Base-by-base conservation (phyloP, 2,888 invertebrate species). In the Sisyra terminalis region DNA sequence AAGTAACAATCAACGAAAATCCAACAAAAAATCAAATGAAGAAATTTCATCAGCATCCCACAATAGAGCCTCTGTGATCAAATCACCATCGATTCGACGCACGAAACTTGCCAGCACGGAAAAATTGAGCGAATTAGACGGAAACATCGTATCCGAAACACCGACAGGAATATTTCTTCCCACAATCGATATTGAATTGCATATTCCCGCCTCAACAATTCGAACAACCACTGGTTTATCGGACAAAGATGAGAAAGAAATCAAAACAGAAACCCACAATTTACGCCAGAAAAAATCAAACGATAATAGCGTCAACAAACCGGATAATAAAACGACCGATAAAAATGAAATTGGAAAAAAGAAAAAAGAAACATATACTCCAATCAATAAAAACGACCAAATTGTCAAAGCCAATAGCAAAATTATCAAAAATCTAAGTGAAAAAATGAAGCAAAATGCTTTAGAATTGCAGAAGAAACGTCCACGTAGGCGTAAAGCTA, bases 141-240 rank as follows among this genome's bases (percentile, higher is more conserved):
- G 40, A 24, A 46, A 46, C 16, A 51, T 53, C 29, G 52, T 51
- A 4, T 51, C 53, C n/a, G 49, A 52, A 14, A 52, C 52, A 49
- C 78, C 78, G 1, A 78, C 78, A 0, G 79, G 79, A 6, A 73
- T 79, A 51, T 80, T 80, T 57, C 76, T 78, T 54, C 73, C 79
- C 1, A 75, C 78, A 2, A 61, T 76, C 24, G 77, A 78, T 57
- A 60, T 78, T 45, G 77, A 77, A 61, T 70, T 76, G 48, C 74
- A 75, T 61, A 75, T 75, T 52, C 75, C 73, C 1, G 66, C 69
- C 44, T 64, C 69, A 3, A 71, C 72, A 36, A 66, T 74, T 39
- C 67, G 66, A 45, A 63, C 71, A 49, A 49, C 56, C 40, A 48
- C 58, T 46, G 48, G 50, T 7, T 60, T 60, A 44, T 55, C 58